Base-by-base conservation (phyloP, 2,797 vertebrate genomes). In the Petrocephalus schoutedeni region DNA sequence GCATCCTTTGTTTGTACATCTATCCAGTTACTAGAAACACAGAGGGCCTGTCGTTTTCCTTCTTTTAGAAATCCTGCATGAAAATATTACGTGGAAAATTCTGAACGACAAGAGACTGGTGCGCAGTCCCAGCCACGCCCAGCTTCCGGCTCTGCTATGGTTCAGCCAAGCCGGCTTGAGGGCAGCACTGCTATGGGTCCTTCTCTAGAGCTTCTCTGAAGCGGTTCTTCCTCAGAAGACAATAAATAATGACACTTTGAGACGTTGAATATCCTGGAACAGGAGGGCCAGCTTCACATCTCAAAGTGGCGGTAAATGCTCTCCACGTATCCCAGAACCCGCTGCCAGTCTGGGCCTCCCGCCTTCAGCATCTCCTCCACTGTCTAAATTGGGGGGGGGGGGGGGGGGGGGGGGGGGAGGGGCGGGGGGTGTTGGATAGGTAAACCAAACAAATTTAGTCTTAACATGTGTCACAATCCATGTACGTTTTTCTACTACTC, bases 291-390 rank as follows among this genome's bases (percentile, higher is more conserved):
- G 86, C 2, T 61, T 93, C 92, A 96, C 94, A 96, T 96, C 92
- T 97, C 96, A 94, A 97, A 97, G 91, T 96, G 95, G 28, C 93
- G 93, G 91, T 96, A 97, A 90, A 97, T 95, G 90, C 92, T 95
- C 92, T 97, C 96, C 87, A 97, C 95, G 14, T 97, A 97, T 90
- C 92, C 93, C 93, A 97, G 93, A 87, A 97, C 96, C 88, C 94
- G 92, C 88, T 97, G 96, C 96, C 96, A 97, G 90, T 97, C 96
- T 0, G 96, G 96, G 54, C 96, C 96, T 4, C 95, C 96, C 0
- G 86, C 87, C 85, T 93, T 93, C 87, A 96, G 92, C 95, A 97
- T 96, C 92, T 97, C 95, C 80, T 96, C 96, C 16, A 93, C 88
- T 0, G 94, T 96, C 96, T 97, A 91, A 45, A 51, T 83, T 36